phyloP scores from a whole-genome alignment of 2,797 vertebrate species.

The Iguana delicatissima region DNA sequence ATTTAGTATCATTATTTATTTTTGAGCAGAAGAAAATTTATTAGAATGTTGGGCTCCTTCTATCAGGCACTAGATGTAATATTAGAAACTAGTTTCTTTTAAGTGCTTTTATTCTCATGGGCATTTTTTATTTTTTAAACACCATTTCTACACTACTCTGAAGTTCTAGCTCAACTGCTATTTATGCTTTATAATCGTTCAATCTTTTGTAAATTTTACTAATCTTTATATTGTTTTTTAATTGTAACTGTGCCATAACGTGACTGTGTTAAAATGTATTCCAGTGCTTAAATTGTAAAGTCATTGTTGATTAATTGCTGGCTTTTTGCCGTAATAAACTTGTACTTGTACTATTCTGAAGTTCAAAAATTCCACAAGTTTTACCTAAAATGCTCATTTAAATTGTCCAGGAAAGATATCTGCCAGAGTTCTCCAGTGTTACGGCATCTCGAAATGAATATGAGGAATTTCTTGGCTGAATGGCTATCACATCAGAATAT shows the following conservation, averaged over 20 bases:
- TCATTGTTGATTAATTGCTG: too few relatives aligned
- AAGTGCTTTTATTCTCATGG: neutral
- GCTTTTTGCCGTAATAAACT: too few relatives aligned
- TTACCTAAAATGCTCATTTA: neutral
- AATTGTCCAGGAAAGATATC: neutral
- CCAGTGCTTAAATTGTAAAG: too few relatives aligned
- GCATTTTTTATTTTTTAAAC: neutral
- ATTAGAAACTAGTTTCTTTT: neutral
- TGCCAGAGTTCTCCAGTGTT: neutral
- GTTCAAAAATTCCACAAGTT: neutral
- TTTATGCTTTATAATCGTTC: too few relatives aligned
- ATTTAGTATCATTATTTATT: neutral
- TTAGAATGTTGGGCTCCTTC: neutral
- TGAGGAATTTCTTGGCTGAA: neutral
- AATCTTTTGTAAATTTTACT: too few relatives aligned
- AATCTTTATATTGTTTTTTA: too few relatives aligned
- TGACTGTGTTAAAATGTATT: too few relatives aligned
- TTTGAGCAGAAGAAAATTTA: neutral
- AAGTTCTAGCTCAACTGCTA: too few relatives aligned
- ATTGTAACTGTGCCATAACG: too few relatives aligned
- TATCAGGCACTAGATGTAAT: neutral
- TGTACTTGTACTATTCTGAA: too few relatives aligned
- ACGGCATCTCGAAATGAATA: neutral
- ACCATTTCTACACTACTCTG: neutral
- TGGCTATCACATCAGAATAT: neutral